Base-by-base conservation (phyloP, 1,140 invertebrate species). In the Amphibalanus amphitrite region DNA sequence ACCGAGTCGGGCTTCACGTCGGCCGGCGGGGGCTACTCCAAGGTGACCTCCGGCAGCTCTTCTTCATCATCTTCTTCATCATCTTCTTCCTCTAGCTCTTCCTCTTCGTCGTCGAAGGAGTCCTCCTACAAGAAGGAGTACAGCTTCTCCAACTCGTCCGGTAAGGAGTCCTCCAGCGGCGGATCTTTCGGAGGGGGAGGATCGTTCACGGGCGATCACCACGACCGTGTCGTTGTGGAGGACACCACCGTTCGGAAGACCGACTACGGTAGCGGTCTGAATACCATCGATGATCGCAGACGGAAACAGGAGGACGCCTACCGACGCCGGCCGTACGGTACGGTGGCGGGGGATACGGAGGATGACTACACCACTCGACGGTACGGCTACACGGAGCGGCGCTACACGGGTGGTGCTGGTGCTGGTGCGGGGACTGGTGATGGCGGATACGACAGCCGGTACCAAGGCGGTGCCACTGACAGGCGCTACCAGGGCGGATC, bases 1-100 rank as follows among this genome's bases (percentile, higher is more conserved):
- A 6, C 23, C 47, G 10, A 20, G 6, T 59, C 47, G 10, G 3
- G 13, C 13, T 59, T 20, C 10, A 59, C 6, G 10, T 59, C 47
- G 47, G 20, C 1, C 47, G 10, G 10, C 17, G 47, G 47, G 1
- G 47, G 47, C 17, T n/a, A 29, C 71, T 28, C 64, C 38, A 29
- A n/a, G 64, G 23, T 71, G 70, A 59, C 1, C 13, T 73, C 70
- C 28, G 20, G 28, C 33, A 69, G 70, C 23, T 69, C 25, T 13
- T 70, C 70, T 26, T 67, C 73, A 25, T 70, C 71, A n/a, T 64
- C 33, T 26, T 67, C 73, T 17, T 71, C 69, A 25, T 47, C 28
- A 20, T 20, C n/a, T n/a, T n/a, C 25, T 28, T 70, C 17, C 23
- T 72, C 71, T n/a, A 69, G 69, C 20, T 71, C 69, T n/a, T 71